Conservation (phyloP, 2,888 invertebrate species). For the Cryptocheilus praepositus region DNA sequence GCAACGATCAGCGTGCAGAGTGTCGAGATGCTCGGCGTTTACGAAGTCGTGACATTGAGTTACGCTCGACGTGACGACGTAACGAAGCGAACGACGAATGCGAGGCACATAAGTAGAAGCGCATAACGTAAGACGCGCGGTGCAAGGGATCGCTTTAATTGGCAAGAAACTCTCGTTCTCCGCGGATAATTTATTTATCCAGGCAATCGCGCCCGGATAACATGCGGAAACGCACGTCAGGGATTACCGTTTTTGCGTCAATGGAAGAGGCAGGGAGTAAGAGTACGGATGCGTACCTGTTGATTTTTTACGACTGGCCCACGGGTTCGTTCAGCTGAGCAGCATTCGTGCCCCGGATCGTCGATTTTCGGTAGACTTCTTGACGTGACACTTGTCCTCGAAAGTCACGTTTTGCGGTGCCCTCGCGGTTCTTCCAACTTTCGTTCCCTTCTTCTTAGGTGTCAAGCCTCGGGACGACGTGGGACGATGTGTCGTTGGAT, state of each 20-base stretch:
- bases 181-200: slow-evolving; percentile 38
- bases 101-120: slow-evolving; percentile 3
- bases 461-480: background rate
- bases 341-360: slow-evolving; percentile 9
- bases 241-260: background rate
- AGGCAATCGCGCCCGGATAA: background rate
- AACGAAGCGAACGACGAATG: slow-evolving; percentile 9
- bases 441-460: slow-evolving; percentile 6
- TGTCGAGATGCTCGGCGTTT: background rate
- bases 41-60: slow-evolving; percentile 17
- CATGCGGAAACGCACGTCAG: slow-evolving; percentile 35
- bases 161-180: slow-evolving; percentile 31
- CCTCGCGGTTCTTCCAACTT: background rate
- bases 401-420: too few species aligned
- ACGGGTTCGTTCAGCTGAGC: slow-evolving; percentile 6
- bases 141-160: slow-evolving; percentile 34
- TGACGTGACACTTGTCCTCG: too few species aligned
- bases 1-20: background rate
- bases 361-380: too few species aligned
- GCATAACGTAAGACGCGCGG: slow-evolving; percentile 14
- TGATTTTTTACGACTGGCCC: slow-evolving; percentile 28
- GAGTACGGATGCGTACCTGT: slow-evolving; percentile 40
- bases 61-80: slow-evolving; percentile 18
- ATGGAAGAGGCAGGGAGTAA: background rate
- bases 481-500: too few species aligned